Conservation (phyloP, 1,140 invertebrate species). For the Antheraea pernyi region DNA sequence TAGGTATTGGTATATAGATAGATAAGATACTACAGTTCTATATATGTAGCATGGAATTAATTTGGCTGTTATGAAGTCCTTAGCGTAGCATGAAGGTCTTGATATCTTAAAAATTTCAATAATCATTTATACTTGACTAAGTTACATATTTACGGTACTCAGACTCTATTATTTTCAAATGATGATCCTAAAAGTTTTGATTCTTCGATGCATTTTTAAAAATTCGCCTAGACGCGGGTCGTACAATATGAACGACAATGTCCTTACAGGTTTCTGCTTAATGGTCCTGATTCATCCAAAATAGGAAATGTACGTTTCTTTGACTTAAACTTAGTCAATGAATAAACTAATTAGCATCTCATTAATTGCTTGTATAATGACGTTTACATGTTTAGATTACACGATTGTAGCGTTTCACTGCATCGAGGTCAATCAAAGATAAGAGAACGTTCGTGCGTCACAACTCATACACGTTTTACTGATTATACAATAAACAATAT, state of each 20-base stretch:
- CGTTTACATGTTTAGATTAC: constrained; percentile 8
- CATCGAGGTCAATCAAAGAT: constrained; percentile 64
- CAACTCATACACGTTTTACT: constrained; percentile 7
- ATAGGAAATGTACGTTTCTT: not conserved
- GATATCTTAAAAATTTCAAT: too few relatives aligned
- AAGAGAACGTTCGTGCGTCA: constrained; percentile 62
- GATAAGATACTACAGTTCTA: too few relatives aligned
- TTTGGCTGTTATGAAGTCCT: too few relatives aligned
- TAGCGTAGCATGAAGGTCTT: too few relatives aligned
- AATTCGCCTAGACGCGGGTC: too few relatives aligned
- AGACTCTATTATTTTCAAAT: not conserved
- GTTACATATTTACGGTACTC: too few relatives aligned
- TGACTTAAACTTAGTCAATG: constrained; percentile 1
- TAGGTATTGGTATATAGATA: too few relatives aligned
- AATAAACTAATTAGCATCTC: constrained; percentile 9
- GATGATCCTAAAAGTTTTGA: not conserved
- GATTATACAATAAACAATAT: constrained; percentile 1
- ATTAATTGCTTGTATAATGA: constrained; percentile 3
- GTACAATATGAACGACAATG: not conserved
- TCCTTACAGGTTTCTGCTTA: not conserved
- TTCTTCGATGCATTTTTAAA: not conserved
- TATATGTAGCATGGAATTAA: too few relatives aligned
- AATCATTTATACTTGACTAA: too few relatives aligned
- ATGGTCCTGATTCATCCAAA: not conserved
- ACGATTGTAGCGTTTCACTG: constrained; percentile 32